Base-by-base conservation (phyloP, 2,797 vertebrate genomes). In the Sandelia bainsii region DNA sequence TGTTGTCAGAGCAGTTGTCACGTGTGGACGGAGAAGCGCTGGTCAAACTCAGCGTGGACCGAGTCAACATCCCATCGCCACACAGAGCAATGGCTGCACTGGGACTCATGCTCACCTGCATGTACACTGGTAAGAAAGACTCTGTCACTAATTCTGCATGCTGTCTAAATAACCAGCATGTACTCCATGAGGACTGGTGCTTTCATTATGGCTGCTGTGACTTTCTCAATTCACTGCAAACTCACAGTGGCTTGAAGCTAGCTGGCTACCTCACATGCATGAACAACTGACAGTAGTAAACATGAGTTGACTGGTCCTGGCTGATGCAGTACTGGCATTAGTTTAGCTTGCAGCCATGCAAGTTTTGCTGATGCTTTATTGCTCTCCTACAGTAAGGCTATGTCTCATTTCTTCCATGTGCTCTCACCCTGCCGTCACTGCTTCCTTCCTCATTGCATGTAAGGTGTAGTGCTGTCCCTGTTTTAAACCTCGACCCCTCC, bases 21-120 rank as follows among this genome's bases (percentile, higher is more conserved):
- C 96, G 97, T 0, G 91, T 98, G 87, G 98, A 99, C 0, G 93
- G 96, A 0, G 98, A 99, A 80, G 96, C 97, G 0, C 92, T 99
- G 63, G 98, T 99, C 62, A 99, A 99, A 75, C 95, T 99, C 66
- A 98, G 98, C 0, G 98, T 99, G 79, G 98, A 99, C 83, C 87
- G 98, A 27, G 96, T 99, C 82, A 98, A 98, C 77, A 97, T 98
- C 92, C 96, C 97, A 63, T 99, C 98, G 5, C 98, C 98, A 0
- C 98, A 99, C 91, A 92, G 98, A 83, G 97, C 98, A 51, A 98
- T 99, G 97, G 97, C 98, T 2, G 98, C 98, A 9, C 93, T 99
- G 74, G 98, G 98, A 62, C 95, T 99, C 83, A 99, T 99, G 98
- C 95, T 99, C 73, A 99, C 97, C 83, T 99, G 98, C 95, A 99